These are phyloP conservation scores for Tethea ocularis DNA, from an alignment of 2,888 invertebrate species.

Conservation along the genomic window DNA sequence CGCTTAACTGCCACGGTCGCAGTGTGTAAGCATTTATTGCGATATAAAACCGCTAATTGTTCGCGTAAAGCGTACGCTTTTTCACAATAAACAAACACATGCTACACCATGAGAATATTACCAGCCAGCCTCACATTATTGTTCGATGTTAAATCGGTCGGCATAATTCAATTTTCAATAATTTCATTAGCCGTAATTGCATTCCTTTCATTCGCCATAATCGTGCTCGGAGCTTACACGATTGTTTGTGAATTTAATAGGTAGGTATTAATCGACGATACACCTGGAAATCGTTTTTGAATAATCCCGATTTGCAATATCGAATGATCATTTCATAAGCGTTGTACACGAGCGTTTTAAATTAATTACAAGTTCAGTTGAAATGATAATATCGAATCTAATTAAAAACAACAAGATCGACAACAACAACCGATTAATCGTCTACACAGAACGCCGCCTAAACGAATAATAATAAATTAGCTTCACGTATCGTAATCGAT, in stretches of 20 bases:
- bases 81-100: slow-evolving; percentile 30
- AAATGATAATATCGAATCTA: slow-evolving; percentile 21
- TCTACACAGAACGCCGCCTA: slow-evolving; percentile 19
- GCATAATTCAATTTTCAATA: slow-evolving; percentile 42
- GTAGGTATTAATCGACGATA: slow-evolving; percentile 27
- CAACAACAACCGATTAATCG: slow-evolving; percentile 30
- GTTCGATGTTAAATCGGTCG: slow-evolving; percentile 24
- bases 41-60: slow-evolving; percentile 69
- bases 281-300: slow-evolving; percentile 10
- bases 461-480: slow-evolving; percentile 64
- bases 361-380: slow-evolving; percentile 3
- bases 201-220: slow-evolving; percentile 28
- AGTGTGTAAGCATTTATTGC: slow-evolving; percentile 50
- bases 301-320: slow-evolving; percentile 5
- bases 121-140: not conserved
- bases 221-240: slow-evolving; percentile 45
- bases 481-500: slow-evolving; percentile 64
- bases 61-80: slow-evolving; percentile 44
- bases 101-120: not conserved
- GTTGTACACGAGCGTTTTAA: not conserved
- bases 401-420: slow-evolving; percentile 39
- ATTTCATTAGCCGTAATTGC: slow-evolving; percentile 44
- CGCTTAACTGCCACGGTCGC: slow-evolving; percentile 35
- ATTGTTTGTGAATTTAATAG: slow-evolving; percentile 20
- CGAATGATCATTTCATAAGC: not conserved